phyloP scores from a whole-genome alignment of 2,797 vertebrate species.

The Mormyrus proboscirostris region DNA sequence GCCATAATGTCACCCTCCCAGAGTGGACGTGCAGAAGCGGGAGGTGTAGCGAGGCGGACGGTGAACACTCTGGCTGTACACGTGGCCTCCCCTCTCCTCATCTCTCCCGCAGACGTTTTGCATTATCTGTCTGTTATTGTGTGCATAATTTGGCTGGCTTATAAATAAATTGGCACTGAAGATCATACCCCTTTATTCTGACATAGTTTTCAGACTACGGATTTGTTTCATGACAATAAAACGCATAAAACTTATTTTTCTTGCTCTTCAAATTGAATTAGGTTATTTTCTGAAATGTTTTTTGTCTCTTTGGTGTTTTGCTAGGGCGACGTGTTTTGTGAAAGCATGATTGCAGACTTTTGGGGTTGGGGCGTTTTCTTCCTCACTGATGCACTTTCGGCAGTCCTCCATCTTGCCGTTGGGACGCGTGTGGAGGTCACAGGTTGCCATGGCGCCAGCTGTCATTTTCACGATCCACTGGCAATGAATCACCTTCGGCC shows the following conservation, averaged over 20 bases:
- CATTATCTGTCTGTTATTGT: slow-evolving; percentile 19
- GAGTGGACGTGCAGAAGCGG: background rate
- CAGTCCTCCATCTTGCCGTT: background rate
- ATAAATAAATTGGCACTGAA: slow-evolving; percentile 13
- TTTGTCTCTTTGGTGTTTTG: slow-evolving; percentile 25
- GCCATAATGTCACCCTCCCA: background rate
- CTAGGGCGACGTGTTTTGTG: slow-evolving; percentile 22
- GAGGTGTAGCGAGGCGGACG: too few relatives aligned
- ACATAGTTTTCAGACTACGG: slow-evolving; percentile 9
- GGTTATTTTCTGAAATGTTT: slow-evolving; percentile 25
- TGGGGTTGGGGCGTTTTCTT: slow-evolving; percentile 43
- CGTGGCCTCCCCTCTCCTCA: background rate
- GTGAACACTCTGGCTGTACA: background rate
- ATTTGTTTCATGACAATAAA: slow-evolving; percentile 27
- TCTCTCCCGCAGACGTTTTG: slow-evolving; percentile 6
- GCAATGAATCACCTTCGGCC: background rate
- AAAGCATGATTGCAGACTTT: slow-evolving; percentile 25
- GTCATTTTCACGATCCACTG: slow-evolving; percentile 21
- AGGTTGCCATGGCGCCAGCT: slow-evolving; percentile 13
- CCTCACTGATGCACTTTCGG: slow-evolving; percentile 28
- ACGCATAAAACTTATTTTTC: slow-evolving; percentile 5
- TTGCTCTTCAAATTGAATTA: slow-evolving; percentile 12
- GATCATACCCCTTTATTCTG: background rate
- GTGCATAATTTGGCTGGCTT: background rate
- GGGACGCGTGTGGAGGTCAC: slow-evolving; percentile 19